phyloP scores from a whole-genome alignment of 2,888 invertebrate genomes.

The Argyresthia albistria region DNA sequence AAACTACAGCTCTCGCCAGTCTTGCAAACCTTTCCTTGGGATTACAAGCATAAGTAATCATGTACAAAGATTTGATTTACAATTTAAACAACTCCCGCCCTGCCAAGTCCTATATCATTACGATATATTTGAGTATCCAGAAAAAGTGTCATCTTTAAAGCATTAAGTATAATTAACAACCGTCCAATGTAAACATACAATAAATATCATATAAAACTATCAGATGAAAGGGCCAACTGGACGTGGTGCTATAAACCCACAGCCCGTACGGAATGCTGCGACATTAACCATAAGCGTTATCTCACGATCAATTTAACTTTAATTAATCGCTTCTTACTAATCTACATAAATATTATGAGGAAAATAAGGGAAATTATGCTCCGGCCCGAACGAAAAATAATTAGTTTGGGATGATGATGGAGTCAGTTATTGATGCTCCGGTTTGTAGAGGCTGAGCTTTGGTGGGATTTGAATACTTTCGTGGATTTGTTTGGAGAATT shows the following conservation, averaged over 20 bases:
- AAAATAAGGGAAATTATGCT: not conserved
- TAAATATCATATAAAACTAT: not conserved
- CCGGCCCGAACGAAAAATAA: not conserved
- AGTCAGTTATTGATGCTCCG: too few species aligned
- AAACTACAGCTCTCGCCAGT: too few species aligned
- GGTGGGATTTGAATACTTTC: too few species aligned
- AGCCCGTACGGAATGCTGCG: not conserved
- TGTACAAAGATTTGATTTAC: too few species aligned
- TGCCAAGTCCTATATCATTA: too few species aligned
- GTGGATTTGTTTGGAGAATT: too few species aligned
- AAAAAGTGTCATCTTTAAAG: not conserved
- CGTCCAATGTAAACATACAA: not conserved
- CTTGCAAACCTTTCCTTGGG: too few species aligned
- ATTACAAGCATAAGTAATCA: too few species aligned
- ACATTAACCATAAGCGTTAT: not conserved
- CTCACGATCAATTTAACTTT: not conserved
- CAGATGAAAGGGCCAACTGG: not conserved
- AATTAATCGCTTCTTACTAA: not conserved
- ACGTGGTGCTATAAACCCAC: not conserved
- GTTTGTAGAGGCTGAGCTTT: too few species aligned
- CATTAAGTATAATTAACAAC: not conserved
- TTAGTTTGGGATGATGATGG: not conserved
- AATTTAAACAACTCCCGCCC: too few species aligned
- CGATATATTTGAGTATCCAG: too few species aligned
- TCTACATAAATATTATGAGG: not conserved